phyloP scores from a whole-genome alignment of 2,113 vertebrate species.

The Dermatemys mawii region DNA sequence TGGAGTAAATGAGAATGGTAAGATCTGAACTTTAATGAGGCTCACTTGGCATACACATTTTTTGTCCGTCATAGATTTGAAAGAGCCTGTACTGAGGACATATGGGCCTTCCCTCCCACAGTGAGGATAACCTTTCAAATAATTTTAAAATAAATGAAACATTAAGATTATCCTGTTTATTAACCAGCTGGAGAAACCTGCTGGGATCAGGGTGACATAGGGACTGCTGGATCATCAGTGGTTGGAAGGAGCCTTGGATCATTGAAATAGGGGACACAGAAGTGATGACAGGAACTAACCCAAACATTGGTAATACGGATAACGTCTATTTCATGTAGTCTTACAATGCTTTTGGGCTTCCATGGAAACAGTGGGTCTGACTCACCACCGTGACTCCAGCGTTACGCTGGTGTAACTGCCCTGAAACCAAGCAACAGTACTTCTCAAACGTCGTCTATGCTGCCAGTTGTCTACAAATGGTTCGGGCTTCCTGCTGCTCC shows the following conservation, averaged over 20 bases:
- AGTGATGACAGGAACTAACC: neutral
- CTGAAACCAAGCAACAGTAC: neutral
- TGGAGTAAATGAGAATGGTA: neutral
- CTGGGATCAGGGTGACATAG: accelerated
- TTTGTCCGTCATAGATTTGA: neutral
- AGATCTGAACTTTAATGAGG: neutral
- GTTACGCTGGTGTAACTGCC: neutral
- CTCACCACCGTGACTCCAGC: neutral
- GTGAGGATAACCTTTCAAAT: neutral
- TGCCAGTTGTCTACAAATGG: neutral
- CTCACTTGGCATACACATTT: neutral
- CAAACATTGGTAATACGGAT: neutral
- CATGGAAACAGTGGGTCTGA: neutral
- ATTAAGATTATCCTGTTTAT: accelerated
- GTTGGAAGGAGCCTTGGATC: neutral
- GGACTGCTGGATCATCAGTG: neutral
- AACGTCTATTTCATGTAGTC: neutral
- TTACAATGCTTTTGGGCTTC: neutral
- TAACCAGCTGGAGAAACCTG: accelerated
- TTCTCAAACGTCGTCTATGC: neutral
- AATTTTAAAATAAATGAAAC: neutral
- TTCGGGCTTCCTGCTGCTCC: neutral
- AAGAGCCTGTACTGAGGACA: accelerated
- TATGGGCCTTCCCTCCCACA: neutral
- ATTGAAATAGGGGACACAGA: neutral